A percentile compares a stretch with the other conserved stretches of the same genome.
These are phyloP conservation scores for Watsonalla cultraria DNA, from an alignment of 2,888 invertebrate genomes.

Conservation along the genomic window DNA sequence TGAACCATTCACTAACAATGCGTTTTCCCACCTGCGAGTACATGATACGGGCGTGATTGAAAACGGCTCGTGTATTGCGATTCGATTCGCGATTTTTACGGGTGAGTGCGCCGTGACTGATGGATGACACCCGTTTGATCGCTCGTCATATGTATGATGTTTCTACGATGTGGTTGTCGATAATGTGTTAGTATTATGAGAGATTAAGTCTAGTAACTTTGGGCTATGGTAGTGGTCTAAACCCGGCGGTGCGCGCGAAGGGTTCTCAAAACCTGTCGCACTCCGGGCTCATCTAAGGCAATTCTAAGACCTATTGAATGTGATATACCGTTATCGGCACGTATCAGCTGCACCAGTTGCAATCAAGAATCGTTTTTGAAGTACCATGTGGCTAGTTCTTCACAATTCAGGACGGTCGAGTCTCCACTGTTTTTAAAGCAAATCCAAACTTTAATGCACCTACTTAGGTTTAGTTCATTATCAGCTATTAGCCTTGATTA, in stretches of 20 bases:
- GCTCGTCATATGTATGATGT: conserved; percentile 3
- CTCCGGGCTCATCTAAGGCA: too few species aligned
- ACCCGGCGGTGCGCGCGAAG: neutral
- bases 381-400: too few species aligned
- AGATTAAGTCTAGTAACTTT: neutral
- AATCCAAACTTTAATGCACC: too few species aligned
- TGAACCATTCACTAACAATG: neutral
- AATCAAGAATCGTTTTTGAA: too few species aligned
- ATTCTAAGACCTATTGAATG: too few species aligned
- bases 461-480: too few species aligned
- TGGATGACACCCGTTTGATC: conserved; percentile 13
- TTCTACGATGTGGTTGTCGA: neutral
- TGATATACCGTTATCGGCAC: too few species aligned
- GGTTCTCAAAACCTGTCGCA: neutral
- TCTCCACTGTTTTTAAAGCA: too few species aligned
- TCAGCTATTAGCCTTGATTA: too few species aligned
- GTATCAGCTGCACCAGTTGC: too few species aligned
- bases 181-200: neutral
- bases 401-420: too few species aligned
- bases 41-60: conserved; percentile 6
- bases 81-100: conserved; percentile 24
- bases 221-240: neutral
- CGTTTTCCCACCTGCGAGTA: neutral
- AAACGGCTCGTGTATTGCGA: conserved; percentile 14
- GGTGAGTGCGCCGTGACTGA: conserved; percentile 22